Evolutionary conservation across 2,113 vertebrate species (phyloP).

Genomic region (Ceyx cyanopectus): DNA sequence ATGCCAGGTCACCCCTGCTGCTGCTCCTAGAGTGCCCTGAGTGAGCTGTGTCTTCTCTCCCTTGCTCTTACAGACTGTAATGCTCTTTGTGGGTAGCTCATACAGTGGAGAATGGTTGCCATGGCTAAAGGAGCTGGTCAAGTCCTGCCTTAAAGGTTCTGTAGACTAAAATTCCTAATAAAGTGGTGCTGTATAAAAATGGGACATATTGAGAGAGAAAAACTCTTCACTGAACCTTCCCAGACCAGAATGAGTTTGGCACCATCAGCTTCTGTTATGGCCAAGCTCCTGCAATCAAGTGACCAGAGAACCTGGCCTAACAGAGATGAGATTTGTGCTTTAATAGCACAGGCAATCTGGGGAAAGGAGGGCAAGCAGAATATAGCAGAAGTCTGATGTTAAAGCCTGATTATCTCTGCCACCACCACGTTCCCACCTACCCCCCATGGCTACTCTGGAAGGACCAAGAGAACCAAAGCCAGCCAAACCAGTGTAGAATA

Average conservation of each 20-base stretch:
- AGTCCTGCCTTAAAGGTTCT: background rate
- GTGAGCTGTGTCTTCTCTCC: accelerated
- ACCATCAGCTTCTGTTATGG: background rate
- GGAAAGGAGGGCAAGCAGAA: background rate
- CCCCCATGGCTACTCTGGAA: background rate
- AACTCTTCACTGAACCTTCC: background rate
- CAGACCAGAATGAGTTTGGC: background rate
- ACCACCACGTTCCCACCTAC: background rate
- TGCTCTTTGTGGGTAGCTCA: background rate
- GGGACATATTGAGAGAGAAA: background rate
- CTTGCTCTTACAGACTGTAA: background rate
- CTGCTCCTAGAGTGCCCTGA: background rate
- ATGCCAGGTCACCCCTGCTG: background rate
- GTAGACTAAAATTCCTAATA: background rate
- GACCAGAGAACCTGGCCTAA: background rate
- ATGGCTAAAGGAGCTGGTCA: background rate
- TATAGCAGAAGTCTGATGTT: background rate
- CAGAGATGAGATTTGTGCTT: background rate
- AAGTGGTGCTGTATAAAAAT: background rate
- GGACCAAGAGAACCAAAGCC: background rate
- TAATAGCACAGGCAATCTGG: background rate
- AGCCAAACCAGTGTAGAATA: background rate
- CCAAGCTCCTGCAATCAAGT: background rate
- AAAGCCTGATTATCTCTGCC: background rate
- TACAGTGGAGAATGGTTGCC: background rate